Percentiles rank a stretch among this genome's conserved stretches.
phyloP scores from a whole-genome alignment of 2,888 invertebrate genomes.

The Platerodrilus igneus region DNA sequence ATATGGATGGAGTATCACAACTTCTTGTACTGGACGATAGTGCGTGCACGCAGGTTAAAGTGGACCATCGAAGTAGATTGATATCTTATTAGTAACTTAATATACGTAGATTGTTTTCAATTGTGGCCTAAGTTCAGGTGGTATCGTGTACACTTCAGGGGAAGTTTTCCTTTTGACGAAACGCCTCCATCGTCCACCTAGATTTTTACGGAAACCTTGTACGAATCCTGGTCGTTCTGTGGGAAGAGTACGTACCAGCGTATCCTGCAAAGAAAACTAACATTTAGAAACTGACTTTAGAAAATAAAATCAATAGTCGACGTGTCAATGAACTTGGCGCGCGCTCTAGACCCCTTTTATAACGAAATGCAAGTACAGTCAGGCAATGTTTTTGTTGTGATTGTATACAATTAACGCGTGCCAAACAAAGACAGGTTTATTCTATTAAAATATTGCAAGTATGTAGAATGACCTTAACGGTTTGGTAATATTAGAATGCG shows the following conservation, averaged over 20 bases:
- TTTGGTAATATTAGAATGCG: too few relatives aligned
- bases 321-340: background rate
- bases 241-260: conserved; percentile 65
- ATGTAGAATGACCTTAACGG: too few relatives aligned
- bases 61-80: conserved; percentile 13
- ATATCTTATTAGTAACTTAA: too few relatives aligned
- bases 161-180: conserved; percentile 79
- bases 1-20: conserved; percentile 2
- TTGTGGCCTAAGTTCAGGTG: conserved; percentile 81
- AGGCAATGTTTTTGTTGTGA: too few relatives aligned
- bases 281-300: background rate
- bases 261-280: conserved; percentile 61
- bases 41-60: conserved; percentile 10
- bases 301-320: background rate
- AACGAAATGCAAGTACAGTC: too few relatives aligned
- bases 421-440: too few relatives aligned
- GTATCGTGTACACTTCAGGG: conserved; percentile 77
- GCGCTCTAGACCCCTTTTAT: background rate
- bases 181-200: conserved; percentile 81
- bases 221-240: conserved; percentile 68
- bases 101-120: conserved; percentile 86
- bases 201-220: conserved; percentile 78
- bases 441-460: too few relatives aligned
- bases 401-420: too few relatives aligned
- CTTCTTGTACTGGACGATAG: conserved; percentile 10